phyloP scores from a whole-genome alignment of 2,797 vertebrate species.

The Microctenopoma steveboyesi region DNA sequence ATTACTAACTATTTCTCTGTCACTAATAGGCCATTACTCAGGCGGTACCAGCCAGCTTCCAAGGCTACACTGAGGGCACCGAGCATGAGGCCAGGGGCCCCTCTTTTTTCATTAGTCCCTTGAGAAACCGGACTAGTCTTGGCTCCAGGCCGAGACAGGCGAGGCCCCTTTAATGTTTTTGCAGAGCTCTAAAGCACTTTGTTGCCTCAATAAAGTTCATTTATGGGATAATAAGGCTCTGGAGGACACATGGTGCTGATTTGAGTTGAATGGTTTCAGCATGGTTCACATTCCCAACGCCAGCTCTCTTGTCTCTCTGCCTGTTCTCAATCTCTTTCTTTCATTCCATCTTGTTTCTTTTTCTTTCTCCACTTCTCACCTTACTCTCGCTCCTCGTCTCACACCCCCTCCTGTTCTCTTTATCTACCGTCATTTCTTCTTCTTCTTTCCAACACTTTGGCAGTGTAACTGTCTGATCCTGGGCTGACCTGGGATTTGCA shows the following conservation, averaged over 20 bases:
- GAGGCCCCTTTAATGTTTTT: slow-evolving; percentile 80
- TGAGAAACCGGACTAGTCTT: slow-evolving; percentile 57
- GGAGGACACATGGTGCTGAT: slow-evolving; percentile 88
- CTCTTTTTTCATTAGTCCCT: slow-evolving; percentile 75
- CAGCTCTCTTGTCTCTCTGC: slow-evolving; percentile 30
- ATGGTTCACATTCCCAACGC: slow-evolving; percentile 76
- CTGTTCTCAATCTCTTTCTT: slow-evolving; percentile 45
- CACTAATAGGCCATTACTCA: slow-evolving; percentile 77
- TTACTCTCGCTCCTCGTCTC: slow-evolving; percentile 44
- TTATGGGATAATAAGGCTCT: slow-evolving; percentile 85
- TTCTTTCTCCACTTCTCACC: slow-evolving; percentile 70
- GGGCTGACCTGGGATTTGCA: slow-evolving; percentile 76
- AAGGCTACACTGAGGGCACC: slow-evolving; percentile 55
- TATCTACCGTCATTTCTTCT: slow-evolving; percentile 60
- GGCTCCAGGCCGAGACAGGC: slow-evolving; percentile 70
- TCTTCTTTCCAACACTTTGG: slow-evolving; percentile 50
- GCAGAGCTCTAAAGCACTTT: slow-evolving; percentile 83
- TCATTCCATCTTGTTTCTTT: slow-evolving; percentile 54
- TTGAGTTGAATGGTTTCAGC: slow-evolving; percentile 84
- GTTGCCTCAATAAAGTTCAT: slow-evolving; percentile 87
- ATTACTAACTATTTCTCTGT: slow-evolving; percentile 66
- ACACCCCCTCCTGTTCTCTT: slow-evolving; percentile 29
- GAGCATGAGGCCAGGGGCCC: slow-evolving; percentile 54
- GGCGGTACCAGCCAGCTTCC: slow-evolving; percentile 33
- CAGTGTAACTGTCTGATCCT: slow-evolving; percentile 70